Conservation (phyloP, 2,113 vertebrate genomes). For the Rhizomys pruinosus region DNA sequence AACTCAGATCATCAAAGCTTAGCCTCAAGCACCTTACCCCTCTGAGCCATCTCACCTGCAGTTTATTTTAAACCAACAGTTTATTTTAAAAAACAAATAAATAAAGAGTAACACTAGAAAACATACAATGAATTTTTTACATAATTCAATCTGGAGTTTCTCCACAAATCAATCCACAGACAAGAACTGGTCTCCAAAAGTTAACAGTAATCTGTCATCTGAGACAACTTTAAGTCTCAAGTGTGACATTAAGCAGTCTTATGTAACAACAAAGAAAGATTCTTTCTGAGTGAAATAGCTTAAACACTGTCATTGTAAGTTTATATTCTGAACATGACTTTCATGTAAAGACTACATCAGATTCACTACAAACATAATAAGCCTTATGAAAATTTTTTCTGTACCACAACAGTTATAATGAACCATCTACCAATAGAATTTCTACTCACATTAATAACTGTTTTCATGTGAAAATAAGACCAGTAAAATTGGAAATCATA, state of each 20-base stretch:
- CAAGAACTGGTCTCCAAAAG: conserved; percentile 75
- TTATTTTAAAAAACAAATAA: conserved; percentile 6
- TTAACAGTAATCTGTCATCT: conserved; percentile 71
- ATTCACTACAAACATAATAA: conserved; percentile 69
- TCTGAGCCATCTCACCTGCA: no score
- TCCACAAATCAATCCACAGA: conserved; percentile 76
- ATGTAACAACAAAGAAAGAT: conserved; percentile 70
- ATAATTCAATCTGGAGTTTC: conserved; percentile 78
- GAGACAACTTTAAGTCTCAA: conserved; percentile 73
- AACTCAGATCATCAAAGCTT: no score
- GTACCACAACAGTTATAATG: conserved; percentile 57
- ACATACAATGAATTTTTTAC: conserved; percentile 69
- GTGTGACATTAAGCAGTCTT: conserved; percentile 75
- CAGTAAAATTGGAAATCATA: conserved; percentile 27
- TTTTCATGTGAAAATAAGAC: conserved; percentile 53
- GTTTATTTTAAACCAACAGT: no score
- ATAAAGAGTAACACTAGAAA: conserved; percentile 75
- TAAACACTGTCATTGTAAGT: conserved; percentile 67
- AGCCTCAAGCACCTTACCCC: no score
- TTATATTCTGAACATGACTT: conserved; percentile 51
- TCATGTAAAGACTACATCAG: conserved; percentile 60
- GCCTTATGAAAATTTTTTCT: conserved; percentile 68
- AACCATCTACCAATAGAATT: conserved; percentile 71
- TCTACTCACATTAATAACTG: conserved; percentile 76
- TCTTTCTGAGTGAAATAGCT: conserved; percentile 74